These are phyloP conservation scores for Phataginus tetradactyla DNA, from an alignment of 2,797 vertebrate species.

Conservation along the genomic window DNA sequence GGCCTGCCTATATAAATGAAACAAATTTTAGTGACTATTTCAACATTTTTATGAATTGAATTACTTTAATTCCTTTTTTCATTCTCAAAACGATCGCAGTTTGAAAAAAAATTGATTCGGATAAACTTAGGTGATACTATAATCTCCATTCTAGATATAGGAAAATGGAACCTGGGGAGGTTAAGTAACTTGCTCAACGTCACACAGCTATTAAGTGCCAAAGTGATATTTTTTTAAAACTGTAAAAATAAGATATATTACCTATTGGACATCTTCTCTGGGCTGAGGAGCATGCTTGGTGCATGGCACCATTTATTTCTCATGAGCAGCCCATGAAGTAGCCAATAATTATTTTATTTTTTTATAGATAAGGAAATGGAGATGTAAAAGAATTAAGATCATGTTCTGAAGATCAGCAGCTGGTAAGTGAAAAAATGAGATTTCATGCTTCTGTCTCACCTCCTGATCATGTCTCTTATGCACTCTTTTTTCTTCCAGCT, in stretches of 20 bases:
- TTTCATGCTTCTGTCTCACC: background rate
- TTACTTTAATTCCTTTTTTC: background rate
- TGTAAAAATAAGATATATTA: background rate
- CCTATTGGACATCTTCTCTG: background rate
- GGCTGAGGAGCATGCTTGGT: background rate
- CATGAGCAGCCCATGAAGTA: background rate
- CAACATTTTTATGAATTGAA: background rate
- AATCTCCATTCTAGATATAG: background rate
- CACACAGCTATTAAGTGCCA: background rate
- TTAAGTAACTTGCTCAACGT: background rate
- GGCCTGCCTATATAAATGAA: background rate
- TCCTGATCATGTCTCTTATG: background rate
- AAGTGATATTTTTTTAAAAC: background rate
- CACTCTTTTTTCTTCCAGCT: background rate
- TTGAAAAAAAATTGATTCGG: constrained; percentile 12
- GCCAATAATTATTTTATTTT: constrained; percentile 10
- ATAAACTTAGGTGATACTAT: background rate
- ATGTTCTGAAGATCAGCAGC: background rate
- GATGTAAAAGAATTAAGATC: background rate
- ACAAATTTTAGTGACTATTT: background rate
- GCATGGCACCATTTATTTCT: background rate
- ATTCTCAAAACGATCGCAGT: background rate
- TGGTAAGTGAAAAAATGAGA: background rate
- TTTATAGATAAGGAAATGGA: background rate
- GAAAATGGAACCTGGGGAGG: background rate